These are phyloP conservation scores for Drosophila glabriapex DNA, from an alignment of 2,888 invertebrate genomes.

Conservation along the genomic window DNA sequence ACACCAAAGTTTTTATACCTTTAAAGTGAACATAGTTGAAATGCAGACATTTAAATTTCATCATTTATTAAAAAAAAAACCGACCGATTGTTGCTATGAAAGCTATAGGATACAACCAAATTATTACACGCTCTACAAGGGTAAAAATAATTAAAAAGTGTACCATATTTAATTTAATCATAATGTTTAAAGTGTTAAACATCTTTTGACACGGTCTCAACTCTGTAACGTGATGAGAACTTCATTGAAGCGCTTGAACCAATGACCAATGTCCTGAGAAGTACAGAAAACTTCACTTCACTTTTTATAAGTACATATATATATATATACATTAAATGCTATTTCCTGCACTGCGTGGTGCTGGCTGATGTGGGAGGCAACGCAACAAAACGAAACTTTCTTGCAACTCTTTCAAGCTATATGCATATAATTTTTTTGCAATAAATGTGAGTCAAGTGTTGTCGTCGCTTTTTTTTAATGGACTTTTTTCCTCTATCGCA, in stretches of 20 bases:
- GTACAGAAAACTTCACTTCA: conserved; percentile 3
- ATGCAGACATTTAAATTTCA: neutral
- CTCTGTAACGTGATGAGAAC: conserved; percentile 26
- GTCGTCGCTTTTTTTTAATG: neutral
- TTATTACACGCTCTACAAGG: neutral
- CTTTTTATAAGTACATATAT: conserved; percentile 4
- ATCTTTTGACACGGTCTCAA: neutral
- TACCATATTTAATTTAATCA: neutral
- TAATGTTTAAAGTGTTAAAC: neutral
- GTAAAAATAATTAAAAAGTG: neutral
- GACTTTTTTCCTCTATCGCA: neutral
- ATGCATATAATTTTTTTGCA: conserved; percentile 19
- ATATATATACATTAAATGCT: neutral
- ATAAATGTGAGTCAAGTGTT: conserved; percentile 36
- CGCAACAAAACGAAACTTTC: conserved; percentile 16
- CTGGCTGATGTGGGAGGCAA: conserved; percentile 12
- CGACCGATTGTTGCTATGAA: neutral
- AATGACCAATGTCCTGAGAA: conserved; percentile 20
- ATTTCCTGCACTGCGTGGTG: conserved; percentile 8
- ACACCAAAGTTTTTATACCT: neutral
- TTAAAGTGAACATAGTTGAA: neutral
- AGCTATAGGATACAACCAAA: neutral
- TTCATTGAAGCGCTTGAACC: conserved; percentile 21
- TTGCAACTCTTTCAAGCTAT: conserved; percentile 6
- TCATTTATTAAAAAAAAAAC: neutral